A percentile compares a stretch with the other conserved stretches of the same genome.
These are phyloP conservation scores for Microtus montanus DNA, from an alignment of 2,113 vertebrate genomes.

Conservation along the genomic window DNA sequence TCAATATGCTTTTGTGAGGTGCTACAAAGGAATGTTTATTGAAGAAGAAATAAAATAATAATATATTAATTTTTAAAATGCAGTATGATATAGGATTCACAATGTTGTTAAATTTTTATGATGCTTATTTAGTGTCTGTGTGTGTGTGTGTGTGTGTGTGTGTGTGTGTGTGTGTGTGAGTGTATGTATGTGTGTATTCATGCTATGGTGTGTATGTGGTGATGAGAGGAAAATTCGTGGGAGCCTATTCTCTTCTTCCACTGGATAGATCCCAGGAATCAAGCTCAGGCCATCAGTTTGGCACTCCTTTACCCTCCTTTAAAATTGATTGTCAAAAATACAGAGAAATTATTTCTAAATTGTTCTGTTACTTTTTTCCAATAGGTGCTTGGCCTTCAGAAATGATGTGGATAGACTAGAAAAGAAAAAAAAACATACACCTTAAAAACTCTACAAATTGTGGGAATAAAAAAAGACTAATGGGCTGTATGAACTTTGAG, in stretches of 20 bases:
- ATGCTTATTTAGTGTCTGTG: neutral
- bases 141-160: neutral
- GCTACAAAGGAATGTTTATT: neutral
- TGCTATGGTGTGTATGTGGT: neutral
- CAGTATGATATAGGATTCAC: neutral
- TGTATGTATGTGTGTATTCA: too few relatives aligned
- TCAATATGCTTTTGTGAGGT: neutral
- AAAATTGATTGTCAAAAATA: neutral
- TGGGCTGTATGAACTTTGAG: neutral
- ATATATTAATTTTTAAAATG: neutral
- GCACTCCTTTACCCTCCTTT: neutral
- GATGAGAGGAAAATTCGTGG: neutral
- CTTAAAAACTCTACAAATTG: neutral
- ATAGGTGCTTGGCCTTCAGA: neutral
- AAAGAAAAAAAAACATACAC: neutral
- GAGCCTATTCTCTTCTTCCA: neutral
- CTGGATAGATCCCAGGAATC: neutral
- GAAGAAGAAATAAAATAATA: neutral
- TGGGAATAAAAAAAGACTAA: neutral
- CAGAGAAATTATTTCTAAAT: neutral
- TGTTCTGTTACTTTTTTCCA: constrained; percentile 1
- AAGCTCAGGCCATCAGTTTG: neutral
- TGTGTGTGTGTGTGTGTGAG: neutral
- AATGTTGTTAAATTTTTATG: neutral
- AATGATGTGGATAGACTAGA: neutral